Conservation (phyloP, 2,888 invertebrate species). For the Chalcis sispes region DNA sequence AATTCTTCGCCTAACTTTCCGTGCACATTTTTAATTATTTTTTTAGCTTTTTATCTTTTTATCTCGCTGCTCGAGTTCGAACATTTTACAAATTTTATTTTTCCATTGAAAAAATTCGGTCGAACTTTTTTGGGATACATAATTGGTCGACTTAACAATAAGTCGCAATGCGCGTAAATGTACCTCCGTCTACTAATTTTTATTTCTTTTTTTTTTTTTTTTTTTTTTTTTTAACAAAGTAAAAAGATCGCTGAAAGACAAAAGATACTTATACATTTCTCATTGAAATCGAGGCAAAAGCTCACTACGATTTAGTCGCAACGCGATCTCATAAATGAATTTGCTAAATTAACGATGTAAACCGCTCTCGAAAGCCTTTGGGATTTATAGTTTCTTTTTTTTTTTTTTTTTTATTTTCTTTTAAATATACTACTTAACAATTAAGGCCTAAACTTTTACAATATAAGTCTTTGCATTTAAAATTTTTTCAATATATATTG, state of each 20-base stretch:
- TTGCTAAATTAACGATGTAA: conserved; percentile 50
- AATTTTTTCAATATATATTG: conserved; percentile 42
- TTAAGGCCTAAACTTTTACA: conserved; percentile 53
- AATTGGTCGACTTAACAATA: conserved; percentile 29
- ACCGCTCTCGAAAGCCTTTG: conserved; percentile 55
- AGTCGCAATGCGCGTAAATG: conserved; percentile 32
- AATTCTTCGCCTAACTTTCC: conserved; percentile 52
- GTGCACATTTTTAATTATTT: conserved; percentile 28
- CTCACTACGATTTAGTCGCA: conserved; percentile 25
- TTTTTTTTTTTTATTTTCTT: conserved; percentile 28
- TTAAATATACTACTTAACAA: conserved; percentile 50
- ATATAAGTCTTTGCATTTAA: conserved; percentile 52
- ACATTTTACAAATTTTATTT: conserved; percentile 34
- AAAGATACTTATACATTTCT: conserved; percentile 24
- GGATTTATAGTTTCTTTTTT: conserved; percentile 28
- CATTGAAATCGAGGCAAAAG: conserved; percentile 29
- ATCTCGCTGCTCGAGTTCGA: conserved; percentile 27
- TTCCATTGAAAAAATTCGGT: conserved; percentile 25
- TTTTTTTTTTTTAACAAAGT: conserved; percentile 38
- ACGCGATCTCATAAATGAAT: conserved; percentile 42
- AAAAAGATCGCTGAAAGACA: conserved; percentile 39
- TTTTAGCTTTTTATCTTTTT: neutral
- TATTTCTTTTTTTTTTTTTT: conserved; percentile 31
- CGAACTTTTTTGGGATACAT: conserved; percentile 40
- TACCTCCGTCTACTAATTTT: conserved; percentile 24